Conservation (phyloP, 2,797 vertebrate species). For the Salmo trutta region DNA sequence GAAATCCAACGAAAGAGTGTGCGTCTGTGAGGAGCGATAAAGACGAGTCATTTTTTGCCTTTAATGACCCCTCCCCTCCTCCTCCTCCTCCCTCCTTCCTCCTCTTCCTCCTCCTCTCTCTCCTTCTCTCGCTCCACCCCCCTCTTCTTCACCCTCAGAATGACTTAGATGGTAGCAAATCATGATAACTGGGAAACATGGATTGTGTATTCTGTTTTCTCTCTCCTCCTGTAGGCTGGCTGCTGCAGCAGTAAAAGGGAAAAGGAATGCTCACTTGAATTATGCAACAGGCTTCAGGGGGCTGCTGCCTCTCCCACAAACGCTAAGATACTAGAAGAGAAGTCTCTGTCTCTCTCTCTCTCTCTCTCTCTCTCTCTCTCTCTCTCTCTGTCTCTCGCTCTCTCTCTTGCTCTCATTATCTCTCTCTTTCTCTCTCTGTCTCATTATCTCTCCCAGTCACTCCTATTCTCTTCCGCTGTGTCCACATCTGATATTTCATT, state of each 20-base stretch:
- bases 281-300: constrained; percentile 54
- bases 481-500: constrained; percentile 22
- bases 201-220: constrained; percentile 40
- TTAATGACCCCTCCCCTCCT: constrained; percentile 37
- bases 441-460: constrained; percentile 31
- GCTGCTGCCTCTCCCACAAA: background rate
- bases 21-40: constrained; percentile 45
- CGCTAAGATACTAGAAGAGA: background rate
- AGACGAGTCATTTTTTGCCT: constrained; percentile 52
- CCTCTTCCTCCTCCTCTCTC: constrained; percentile 14
- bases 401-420: no score
- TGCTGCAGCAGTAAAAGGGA: constrained; percentile 13
- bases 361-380: no score
- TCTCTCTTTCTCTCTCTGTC: background rate
- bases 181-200: constrained; percentile 51
- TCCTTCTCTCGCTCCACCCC: constrained; percentile 12
- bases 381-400: no score
- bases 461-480: constrained; percentile 20
- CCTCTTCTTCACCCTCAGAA: constrained; percentile 39
- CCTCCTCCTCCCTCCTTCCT: no score
- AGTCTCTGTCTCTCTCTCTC: no score
- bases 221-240: constrained; percentile 39
- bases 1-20: constrained; percentile 28
- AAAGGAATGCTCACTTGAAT: constrained; percentile 52
- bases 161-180: constrained; percentile 51